Conservation (phyloP, 2,797 vertebrate species). For the Platyrinchus mystaceus region DNA sequence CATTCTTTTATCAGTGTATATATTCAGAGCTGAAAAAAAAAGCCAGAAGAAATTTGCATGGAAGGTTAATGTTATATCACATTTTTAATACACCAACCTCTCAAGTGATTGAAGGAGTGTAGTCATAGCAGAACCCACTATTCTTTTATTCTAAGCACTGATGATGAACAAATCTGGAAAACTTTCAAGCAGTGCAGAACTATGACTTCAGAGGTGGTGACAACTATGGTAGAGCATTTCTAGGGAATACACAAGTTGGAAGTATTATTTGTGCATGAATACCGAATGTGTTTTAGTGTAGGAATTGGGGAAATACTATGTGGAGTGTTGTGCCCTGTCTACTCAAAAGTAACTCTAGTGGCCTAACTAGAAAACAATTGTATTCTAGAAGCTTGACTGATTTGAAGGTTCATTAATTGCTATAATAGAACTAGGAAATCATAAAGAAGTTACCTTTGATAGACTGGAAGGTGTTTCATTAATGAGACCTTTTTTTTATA, state of each 20-base stretch:
- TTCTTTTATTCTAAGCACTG: not conserved
- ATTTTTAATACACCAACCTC: not conserved
- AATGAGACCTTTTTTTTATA: not conserved
- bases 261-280: not conserved
- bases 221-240: not conserved
- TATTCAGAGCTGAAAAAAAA: not conserved
- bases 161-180: not conserved
- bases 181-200: not conserved
- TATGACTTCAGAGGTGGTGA: not conserved
- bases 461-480: not conserved
- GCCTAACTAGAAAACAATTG: not conserved
- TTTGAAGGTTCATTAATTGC: not conserved
- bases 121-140: not conserved
- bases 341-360: not conserved
- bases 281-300: not conserved
- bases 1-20: not conserved
- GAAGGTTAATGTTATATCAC: not conserved
- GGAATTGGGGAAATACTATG: not conserved
- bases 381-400: not conserved
- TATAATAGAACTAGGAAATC: not conserved
- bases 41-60: not conserved
- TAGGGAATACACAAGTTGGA: not conserved
- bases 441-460: not conserved
- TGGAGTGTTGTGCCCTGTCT: not conserved
- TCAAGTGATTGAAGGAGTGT: not conserved